These are phyloP conservation scores for Reinhardtius hippoglossoides DNA, from an alignment of 2,113 vertebrate genomes.

Conservation along the genomic window DNA sequence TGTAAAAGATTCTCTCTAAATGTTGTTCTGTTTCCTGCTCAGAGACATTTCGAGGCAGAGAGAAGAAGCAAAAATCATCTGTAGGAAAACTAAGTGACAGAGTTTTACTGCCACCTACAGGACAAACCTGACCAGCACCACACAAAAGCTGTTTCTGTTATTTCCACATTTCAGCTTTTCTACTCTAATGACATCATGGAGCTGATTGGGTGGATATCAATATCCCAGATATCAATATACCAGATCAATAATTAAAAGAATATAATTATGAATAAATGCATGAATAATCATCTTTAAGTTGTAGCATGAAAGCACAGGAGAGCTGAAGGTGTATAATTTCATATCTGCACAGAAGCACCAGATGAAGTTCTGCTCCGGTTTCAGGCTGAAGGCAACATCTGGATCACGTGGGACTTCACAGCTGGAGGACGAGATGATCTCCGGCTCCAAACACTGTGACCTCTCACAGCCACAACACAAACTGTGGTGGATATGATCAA, in stretches of 20 bases:
- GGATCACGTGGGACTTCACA: slow-evolving; percentile 4
- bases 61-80: too few relatives aligned
- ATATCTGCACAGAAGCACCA: too few relatives aligned
- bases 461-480: neutral
- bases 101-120: slow-evolving; percentile 65
- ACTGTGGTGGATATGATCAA: neutral
- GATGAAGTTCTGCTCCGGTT: too few relatives aligned
- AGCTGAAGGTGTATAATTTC: too few relatives aligned
- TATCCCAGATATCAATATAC: too few relatives aligned
- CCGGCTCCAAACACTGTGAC: neutral
- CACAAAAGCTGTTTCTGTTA: neutral
- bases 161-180: neutral
- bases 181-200: too few relatives aligned
- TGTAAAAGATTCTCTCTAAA: neutral
- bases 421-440: slow-evolving; percentile 2
- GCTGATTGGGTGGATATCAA: too few relatives aligned
- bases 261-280: too few relatives aligned
- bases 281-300: too few relatives aligned
- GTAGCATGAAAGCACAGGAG: too few relatives aligned
- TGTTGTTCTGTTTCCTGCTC: neutral
- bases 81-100: neutral
- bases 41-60: neutral
- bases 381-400: slow-evolving; percentile 8
- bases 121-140: slow-evolving; percentile 20
- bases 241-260: too few relatives aligned